Percentiles rank a stretch among this genome's conserved stretches.
Evolutionary conservation across 1,140 invertebrate genomes (phyloP).

Genomic region (Tribolium madens): DNA sequence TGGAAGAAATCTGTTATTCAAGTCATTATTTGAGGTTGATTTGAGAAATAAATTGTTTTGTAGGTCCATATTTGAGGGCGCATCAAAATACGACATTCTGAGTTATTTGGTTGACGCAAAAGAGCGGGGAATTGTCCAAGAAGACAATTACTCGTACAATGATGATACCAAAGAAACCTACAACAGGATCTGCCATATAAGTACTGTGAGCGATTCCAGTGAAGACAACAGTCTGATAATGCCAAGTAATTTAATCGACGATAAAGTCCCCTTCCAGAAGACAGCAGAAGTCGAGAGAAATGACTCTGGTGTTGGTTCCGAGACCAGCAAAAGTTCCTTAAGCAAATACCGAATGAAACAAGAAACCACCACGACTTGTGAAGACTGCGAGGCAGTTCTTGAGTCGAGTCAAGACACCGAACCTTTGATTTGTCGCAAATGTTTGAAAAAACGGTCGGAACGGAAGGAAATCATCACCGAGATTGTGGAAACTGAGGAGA

Average conservation of each 20-base stretch:
- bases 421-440: constrained; percentile 87
- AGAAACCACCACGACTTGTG: constrained; percentile 72
- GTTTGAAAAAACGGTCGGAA: constrained; percentile 87
- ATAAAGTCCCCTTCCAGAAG: constrained; percentile 68
- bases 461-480: constrained; percentile 95
- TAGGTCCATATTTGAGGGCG: constrained; percentile 84
- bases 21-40: too few species aligned
- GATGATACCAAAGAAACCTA: constrained; percentile 70
- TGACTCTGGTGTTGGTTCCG: constrained; percentile 93
- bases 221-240: constrained; percentile 76
- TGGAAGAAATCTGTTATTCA: too few species aligned
- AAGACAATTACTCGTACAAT: constrained; percentile 73
- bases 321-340: constrained; percentile 89
- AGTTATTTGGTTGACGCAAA: constrained; percentile 89
- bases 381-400: constrained; percentile 81
- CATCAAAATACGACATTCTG: constrained; percentile 89
- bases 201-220: constrained; percentile 76
- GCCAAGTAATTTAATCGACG: constrained; percentile 68
- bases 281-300: constrained; percentile 85
- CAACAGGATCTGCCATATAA: constrained; percentile 69
- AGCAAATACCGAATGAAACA: constrained; percentile 74
- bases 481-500: constrained; percentile 96
- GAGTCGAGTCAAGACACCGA: constrained; percentile 77
- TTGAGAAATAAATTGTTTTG: constrained; percentile 54
- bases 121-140: constrained; percentile 76